Conservation (phyloP, 2,888 invertebrate genomes). For the Rhagium mordax region DNA sequence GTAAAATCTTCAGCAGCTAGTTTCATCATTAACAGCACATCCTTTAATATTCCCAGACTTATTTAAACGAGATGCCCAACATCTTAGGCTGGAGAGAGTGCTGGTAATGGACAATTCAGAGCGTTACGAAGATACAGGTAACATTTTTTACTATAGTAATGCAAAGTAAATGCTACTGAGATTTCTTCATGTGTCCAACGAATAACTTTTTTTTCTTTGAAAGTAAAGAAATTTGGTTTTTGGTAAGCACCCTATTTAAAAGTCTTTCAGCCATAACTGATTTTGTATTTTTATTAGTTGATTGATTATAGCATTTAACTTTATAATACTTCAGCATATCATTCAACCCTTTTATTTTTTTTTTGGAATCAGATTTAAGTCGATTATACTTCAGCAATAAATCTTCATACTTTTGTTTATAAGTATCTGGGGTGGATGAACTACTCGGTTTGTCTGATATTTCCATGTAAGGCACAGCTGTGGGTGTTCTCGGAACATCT, state of each 20-base stretch:
- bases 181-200: not conserved
- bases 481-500: too few species aligned
- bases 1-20: too few species aligned
- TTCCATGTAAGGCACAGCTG: too few species aligned
- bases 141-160: not conserved
- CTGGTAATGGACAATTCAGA: too few species aligned
- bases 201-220: not conserved
- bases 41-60: not conserved
- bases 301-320: not conserved
- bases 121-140: too few species aligned
- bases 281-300: conserved; percentile 6
- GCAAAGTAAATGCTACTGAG: not conserved
- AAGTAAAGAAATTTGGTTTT: not conserved
- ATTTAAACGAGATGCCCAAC: too few species aligned
- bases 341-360: not conserved
- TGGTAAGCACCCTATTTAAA: not conserved
- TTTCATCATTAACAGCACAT: not conserved
- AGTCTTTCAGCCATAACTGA: not conserved
- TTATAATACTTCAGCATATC: conserved; percentile 1
- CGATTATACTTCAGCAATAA: too few species aligned
- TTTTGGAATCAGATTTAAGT: not conserved
- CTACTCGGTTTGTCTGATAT: too few species aligned
- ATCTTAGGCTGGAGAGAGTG: too few species aligned
- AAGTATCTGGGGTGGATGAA: too few species aligned
- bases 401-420: too few species aligned